Base-by-base conservation (phyloP, 2,888 invertebrate genomes). In the Biston stratarius region DNA sequence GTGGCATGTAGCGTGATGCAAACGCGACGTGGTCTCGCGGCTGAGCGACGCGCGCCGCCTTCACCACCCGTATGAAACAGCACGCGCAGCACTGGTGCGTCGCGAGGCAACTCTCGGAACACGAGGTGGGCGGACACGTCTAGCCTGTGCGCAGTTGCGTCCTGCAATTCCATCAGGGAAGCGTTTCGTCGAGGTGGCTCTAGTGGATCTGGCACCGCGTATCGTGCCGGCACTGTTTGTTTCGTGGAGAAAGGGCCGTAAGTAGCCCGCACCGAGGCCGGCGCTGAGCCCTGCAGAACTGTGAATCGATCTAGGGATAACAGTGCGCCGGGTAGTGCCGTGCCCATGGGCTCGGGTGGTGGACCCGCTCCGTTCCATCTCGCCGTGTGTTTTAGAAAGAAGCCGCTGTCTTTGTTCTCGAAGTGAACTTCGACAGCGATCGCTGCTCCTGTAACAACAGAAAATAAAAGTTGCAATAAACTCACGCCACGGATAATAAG, bases 161-260 rank as follows among this genome's bases (percentile, higher is more conserved):
- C 95, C 79, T 96, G 96, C 44, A 93, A 76, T 77, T 94, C 93
- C 24, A 88, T 79, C 67, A 97, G 88, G 33, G 95, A 95, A 0
- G 95, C 95, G 77, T 95, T 95, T 81, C 95, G 85, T 65, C 84
- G 83, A 2, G 95, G 94, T 40, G 95, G 95, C 80, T 97, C 97
- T 70, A 97, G 89, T 0, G 97, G 96, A 88, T 98, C 98, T 7
- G 98, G 97, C 58, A 98, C 97, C 69, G 98, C 96, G 84, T 97
- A 98, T 56, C 97, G 95, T 1, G 98, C 97, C 47, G 98, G 98
- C 47, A 99, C 98, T 0, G 98, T 98, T 91, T 99, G 98, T 84
- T 98, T 98, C 62, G 98, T 98, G 77, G 98, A 98, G 91, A 99
- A 99, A 8, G 99, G 99, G 6, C 99, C 99, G 85, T 98, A 98